These are phyloP conservation scores for Strix uralensis DNA, from an alignment of 2,113 vertebrate species.

Conservation along the genomic window DNA sequence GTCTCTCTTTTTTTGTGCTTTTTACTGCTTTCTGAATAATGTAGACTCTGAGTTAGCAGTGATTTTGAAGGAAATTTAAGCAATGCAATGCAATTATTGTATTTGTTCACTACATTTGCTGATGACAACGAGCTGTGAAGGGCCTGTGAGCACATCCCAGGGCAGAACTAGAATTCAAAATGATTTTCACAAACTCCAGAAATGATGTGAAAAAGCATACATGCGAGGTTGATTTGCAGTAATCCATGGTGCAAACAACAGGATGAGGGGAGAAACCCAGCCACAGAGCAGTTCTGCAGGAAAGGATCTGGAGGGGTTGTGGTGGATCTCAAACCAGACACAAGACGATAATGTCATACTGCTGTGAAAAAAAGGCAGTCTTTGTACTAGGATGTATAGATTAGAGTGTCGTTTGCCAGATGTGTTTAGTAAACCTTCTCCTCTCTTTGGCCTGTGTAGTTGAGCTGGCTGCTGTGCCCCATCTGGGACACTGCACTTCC, in stretches of 20 bases:
- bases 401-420: not conserved
- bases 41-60: not conserved
- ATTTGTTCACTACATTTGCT: not conserved
- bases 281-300: not conserved
- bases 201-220: not conserved
- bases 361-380: not conserved
- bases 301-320: not conserved
- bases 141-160: accelerated
- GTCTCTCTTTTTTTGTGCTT: not conserved
- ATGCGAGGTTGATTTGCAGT: not conserved
- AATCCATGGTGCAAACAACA: not conserved
- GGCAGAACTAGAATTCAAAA: not conserved
- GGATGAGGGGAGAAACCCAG: not conserved
- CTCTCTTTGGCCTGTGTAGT: not conserved
- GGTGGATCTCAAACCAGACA: not conserved
- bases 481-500: not conserved
- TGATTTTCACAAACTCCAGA: not conserved
- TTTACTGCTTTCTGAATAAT: not conserved
- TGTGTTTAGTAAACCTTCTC: not conserved
- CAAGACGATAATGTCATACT: not conserved
- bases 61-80: not conserved
- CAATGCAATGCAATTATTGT: not conserved
- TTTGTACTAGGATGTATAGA: not conserved
- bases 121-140: not conserved
- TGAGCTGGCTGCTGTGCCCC: not conserved